Percentiles rank a stretch among this genome's conserved stretches.
These are phyloP conservation scores for Rutilus rutilus DNA, from an alignment of 2,113 vertebrate species.

Conservation along the genomic window DNA sequence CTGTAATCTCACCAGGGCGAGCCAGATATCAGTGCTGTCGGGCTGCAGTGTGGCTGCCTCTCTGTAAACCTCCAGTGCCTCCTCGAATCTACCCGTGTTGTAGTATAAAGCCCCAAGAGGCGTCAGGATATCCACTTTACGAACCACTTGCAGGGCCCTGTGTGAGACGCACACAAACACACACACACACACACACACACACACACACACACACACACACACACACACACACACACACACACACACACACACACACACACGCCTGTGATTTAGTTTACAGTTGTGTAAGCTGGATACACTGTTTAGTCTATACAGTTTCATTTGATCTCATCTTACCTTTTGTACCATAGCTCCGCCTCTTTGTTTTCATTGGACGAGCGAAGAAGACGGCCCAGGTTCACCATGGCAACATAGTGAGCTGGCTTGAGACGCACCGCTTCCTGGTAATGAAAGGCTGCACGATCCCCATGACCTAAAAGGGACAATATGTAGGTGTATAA, in stretches of 20 bases:
- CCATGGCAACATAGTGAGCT: slow-evolving; percentile 92
- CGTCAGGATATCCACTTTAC: slow-evolving; percentile 86
- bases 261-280: not conserved
- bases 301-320: not conserved
- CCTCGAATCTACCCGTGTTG: slow-evolving; percentile 90
- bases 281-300: not conserved
- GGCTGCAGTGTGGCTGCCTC: slow-evolving; percentile 85
- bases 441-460: slow-evolving; percentile 86
- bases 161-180: not conserved
- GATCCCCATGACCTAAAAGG: slow-evolving; percentile 79
- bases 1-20: slow-evolving; percentile 86
- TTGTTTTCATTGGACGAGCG: slow-evolving; percentile 87
- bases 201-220: not conserved
- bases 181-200: not conserved
- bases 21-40: slow-evolving; percentile 82
- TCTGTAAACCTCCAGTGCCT: slow-evolving; percentile 87
- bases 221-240: not conserved
- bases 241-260: not conserved
- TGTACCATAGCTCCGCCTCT: slow-evolving; percentile 92
- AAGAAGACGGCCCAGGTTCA: slow-evolving; percentile 92
- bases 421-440: slow-evolving; percentile 89
- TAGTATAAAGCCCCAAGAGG: slow-evolving; percentile 94
- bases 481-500: not conserved
- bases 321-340: slow-evolving; percentile 74
- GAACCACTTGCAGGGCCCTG: slow-evolving; percentile 88